Conservation (phyloP, 53 echinoderm and acorn worm genomes). For the Henricia sp. region DNA sequence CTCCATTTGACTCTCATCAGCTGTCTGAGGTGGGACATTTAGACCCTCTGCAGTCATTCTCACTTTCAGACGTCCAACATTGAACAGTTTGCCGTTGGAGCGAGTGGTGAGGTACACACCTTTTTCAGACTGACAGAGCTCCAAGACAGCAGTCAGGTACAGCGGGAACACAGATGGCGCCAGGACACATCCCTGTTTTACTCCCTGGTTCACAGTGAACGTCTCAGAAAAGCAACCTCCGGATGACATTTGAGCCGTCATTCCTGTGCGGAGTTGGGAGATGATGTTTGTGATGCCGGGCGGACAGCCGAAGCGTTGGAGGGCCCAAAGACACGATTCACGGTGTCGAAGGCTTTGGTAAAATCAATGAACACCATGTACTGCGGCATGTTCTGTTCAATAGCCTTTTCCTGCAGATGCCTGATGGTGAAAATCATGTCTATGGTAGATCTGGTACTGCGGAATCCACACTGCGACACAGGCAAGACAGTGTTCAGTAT, state of each 20-base stretch:
- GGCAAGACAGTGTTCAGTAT: background rate
- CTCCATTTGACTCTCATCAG: background rate
- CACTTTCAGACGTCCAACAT: background rate
- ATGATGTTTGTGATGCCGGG: background rate
- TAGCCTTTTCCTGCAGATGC: background rate
- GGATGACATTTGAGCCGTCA: no score
- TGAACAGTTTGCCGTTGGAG: background rate
- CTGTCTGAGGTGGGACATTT: no score
- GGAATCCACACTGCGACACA: background rate
- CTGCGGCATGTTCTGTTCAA: slow-evolving; percentile 15
- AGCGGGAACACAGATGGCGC: background rate
- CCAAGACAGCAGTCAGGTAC: slow-evolving; percentile 7
- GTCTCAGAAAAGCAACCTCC: background rate
- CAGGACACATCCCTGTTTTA: background rate
- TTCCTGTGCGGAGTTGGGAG: no score
- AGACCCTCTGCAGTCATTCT: no score
- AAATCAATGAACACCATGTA: slow-evolving; percentile 24
- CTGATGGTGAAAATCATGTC: no score
- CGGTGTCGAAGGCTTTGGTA: slow-evolving; percentile 7
- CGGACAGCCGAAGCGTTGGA: background rate
- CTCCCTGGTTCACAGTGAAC: background rate
- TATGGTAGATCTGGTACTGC: no score
- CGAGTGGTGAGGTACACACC: background rate
- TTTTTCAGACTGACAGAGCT: background rate
- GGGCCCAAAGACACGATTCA: no score